Conservation (phyloP, 2,113 vertebrate species). For the Boleophthalmus pectinirostris region DNA sequence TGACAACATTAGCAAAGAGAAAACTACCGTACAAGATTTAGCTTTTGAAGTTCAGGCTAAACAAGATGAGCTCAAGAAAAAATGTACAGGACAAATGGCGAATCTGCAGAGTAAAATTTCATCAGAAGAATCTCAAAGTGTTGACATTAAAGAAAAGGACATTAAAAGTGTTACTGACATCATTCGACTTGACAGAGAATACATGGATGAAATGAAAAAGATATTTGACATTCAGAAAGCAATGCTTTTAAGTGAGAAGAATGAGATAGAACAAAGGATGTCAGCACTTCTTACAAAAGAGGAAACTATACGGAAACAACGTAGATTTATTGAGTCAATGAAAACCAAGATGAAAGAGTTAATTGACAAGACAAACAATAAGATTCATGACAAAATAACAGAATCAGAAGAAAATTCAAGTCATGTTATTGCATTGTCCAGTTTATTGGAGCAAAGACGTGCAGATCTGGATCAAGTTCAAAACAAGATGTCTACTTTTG, state of each 20-base stretch:
- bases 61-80: background rate
- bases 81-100: background rate
- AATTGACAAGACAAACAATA: too few relatives aligned
- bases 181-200: background rate
- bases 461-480: slow-evolving; percentile 2
- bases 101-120: background rate
- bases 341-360: background rate
- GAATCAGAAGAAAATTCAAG: background rate
- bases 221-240: slow-evolving; percentile 5
- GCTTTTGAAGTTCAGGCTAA: background rate
- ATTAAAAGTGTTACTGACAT: background rate
- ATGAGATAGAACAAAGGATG: background rate
- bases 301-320: background rate
- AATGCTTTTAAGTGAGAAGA: slow-evolving; percentile 11
- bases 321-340: background rate
- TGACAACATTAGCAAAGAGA: background rate
- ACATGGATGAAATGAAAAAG: background rate
- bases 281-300: background rate
- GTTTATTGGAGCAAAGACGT: background rate
- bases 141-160: background rate
- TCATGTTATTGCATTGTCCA: background rate
- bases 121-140: background rate
- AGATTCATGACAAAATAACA: background rate
- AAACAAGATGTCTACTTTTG: background rate
- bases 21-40: background rate